Conservation (phyloP, 1,140 invertebrate genomes). For the Pseudomyrmex flavicornis region DNA sequence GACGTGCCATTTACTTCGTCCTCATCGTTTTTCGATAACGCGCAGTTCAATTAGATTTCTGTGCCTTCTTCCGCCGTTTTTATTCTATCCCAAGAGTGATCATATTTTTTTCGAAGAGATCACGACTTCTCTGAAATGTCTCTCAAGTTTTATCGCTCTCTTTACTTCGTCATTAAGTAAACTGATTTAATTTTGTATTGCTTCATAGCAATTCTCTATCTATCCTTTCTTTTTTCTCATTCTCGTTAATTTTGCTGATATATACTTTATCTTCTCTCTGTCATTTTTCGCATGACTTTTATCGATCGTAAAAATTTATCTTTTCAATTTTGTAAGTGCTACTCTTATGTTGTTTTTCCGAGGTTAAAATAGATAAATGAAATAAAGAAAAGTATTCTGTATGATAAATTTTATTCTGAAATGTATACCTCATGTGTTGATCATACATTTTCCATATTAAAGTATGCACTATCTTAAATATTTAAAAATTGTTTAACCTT, state of each 20-base stretch:
- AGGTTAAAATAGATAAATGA: no score
- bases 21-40: slow-evolving; percentile 40
- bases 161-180: slow-evolving; percentile 20
- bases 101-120: not conserved
- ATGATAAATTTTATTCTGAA: not conserved
- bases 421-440: not conserved
- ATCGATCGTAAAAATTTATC: not conserved
- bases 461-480: not conserved
- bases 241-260: not conserved
- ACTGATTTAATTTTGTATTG: slow-evolving; percentile 22
- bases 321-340: no score
- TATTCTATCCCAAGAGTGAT: slow-evolving; percentile 14
- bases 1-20: slow-evolving; percentile 1
- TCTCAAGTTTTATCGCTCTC: not conserved
- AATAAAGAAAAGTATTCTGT: no score
- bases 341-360: no score
- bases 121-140: not conserved
- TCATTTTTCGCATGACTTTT: not conserved
- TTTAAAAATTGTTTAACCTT: not conserved
- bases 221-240: no score
- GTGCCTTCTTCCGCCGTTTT: not conserved
- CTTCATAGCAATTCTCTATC: not conserved
- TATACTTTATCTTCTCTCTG: not conserved
- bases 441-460: not conserved
- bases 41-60: slow-evolving; percentile 20